These are phyloP conservation scores for Leucosticte australis DNA, from an alignment of 2,113 vertebrate genomes.

Conservation along the genomic window DNA sequence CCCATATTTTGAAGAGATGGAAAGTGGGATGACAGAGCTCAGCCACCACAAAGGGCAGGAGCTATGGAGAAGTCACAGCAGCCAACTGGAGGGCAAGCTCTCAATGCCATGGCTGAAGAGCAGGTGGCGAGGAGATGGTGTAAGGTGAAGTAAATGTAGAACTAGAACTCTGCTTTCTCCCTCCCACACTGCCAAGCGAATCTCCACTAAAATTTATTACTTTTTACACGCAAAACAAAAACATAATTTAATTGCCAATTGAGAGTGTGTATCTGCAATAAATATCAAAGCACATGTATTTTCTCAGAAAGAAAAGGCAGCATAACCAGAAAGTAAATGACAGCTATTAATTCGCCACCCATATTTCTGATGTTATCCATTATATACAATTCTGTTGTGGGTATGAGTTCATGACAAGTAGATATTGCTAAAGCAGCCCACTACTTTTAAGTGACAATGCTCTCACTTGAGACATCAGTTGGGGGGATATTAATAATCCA, in stretches of 20 bases:
- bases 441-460: not conserved
- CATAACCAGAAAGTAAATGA: conserved; percentile 10
- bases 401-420: not conserved
- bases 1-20: not conserved
- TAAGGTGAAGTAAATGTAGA: not conserved
- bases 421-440: not conserved
- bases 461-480: not conserved
- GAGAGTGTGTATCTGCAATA: not conserved
- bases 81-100: not conserved
- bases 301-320: not conserved
- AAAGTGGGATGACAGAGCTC: not conserved
- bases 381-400: not conserved
- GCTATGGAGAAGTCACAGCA: not conserved
- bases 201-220: not conserved
- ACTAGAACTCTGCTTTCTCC: not conserved
- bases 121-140: not conserved
- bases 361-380: not conserved
- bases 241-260: not conserved
- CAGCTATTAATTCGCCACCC: not conserved
- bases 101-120: accelerated
- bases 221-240: not conserved
- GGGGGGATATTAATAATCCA: not conserved
- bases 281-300: not conserved
- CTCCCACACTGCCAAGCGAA: not conserved
- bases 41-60: accelerated